Evolutionary conservation across 2,113 vertebrate genomes (phyloP).

Genomic region (Heterotilapia buettikoferi): DNA sequence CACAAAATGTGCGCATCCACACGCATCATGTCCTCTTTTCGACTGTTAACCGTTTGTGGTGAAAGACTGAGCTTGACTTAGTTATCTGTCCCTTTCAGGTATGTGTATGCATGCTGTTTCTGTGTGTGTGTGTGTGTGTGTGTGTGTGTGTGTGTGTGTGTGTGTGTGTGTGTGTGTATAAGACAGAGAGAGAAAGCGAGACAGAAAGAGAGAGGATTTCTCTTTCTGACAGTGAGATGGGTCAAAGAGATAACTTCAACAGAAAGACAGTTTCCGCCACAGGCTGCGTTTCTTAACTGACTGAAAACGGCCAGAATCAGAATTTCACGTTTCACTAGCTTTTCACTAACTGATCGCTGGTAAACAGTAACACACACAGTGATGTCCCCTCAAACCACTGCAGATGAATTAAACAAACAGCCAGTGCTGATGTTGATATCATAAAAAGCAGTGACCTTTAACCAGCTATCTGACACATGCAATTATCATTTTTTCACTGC

Average conservation of each 20-base stretch:
- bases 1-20: constrained; percentile 36
- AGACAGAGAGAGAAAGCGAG: neutral
- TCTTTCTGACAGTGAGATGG: constrained; percentile 20
- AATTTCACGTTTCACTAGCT: neutral
- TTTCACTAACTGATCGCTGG: neutral
- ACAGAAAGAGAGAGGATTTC: constrained; percentile 4
- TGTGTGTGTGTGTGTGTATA: constrained; percentile 6
- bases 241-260: constrained; percentile 41
- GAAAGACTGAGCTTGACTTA: constrained; percentile 39
- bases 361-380: neutral
- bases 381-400: neutral
- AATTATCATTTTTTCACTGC: neutral
- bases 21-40: constrained; percentile 55
- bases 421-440: neutral
- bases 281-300: constrained; percentile 32
- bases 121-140: constrained; percentile 11
- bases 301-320: constrained; percentile 16
- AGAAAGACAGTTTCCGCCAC: constrained; percentile 33
- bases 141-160: neutral
- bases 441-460: neutral
- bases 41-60: constrained; percentile 76
- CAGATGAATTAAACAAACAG: neutral
- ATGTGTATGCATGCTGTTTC: neutral
- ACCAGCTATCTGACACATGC: neutral
- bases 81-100: constrained; percentile 73